These are phyloP conservation scores for Anolis apletophallus DNA, from an alignment of 2,797 vertebrate genomes.

Conservation along the genomic window DNA sequence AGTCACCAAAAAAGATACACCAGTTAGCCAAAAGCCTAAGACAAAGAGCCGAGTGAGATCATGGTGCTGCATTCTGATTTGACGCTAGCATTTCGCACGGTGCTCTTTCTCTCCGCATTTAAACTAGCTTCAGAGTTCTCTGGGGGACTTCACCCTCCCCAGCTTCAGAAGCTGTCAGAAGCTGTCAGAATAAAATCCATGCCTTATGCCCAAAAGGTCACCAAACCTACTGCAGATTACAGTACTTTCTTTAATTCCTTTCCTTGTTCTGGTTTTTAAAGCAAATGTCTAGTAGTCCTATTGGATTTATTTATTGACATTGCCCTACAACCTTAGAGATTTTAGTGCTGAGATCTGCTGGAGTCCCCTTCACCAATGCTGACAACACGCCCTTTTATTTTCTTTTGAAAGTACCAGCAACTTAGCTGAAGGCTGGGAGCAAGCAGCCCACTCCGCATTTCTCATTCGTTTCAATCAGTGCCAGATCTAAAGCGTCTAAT, in stretches of 20 bases:
- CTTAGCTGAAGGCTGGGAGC: neutral
- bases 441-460: neutral
- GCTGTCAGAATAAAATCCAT: constrained; percentile 7
- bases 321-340: neutral
- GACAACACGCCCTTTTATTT: neutral
- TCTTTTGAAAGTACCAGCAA: neutral
- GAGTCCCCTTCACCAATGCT: neutral
- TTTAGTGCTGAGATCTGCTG: neutral
- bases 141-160: neutral
- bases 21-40: constrained; percentile 36
- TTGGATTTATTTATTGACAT: neutral
- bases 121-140: constrained; percentile 37
- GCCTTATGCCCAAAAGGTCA: neutral
- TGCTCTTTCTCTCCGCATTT: constrained; percentile 42
- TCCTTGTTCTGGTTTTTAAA: neutral
- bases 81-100: constrained; percentile 45
- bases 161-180: neutral
- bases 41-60: constrained; percentile 40
- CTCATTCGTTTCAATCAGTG: constrained; percentile 4
- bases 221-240: neutral
- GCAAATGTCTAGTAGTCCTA: neutral
- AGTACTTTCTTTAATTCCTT: neutral
- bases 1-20: constrained; percentile 6
- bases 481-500: constrained; percentile 36
- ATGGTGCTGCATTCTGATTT: constrained; percentile 77